Evolutionary conservation across 2,797 vertebrate genomes (phyloP), one percentile per base, ranked within the genome.

Genomic region (Sebastes itinus): DNA sequence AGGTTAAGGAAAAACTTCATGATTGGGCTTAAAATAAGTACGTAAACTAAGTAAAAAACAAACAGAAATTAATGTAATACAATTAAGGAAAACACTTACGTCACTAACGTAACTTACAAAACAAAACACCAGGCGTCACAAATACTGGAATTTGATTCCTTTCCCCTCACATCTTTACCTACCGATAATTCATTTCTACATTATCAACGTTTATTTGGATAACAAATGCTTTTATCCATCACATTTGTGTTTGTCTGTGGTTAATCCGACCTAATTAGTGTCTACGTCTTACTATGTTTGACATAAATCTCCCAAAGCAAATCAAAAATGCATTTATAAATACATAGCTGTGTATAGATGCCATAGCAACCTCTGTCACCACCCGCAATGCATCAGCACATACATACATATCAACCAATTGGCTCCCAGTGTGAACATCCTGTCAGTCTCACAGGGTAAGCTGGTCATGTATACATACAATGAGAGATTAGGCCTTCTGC

Each of bases 401-500:
- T 6, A 58, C 61, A 72, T 66, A 46, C 66, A 60, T 5, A 61
- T 73, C 72, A 74, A 63, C 62, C 75, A 63, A 33, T 55, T 52
- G 55, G 33, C 73, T 77, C 82, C 16, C 79, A 68, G 75, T 62
- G 60, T 75, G 83, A 89, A 63, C 79, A 66, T 65, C 62, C 72
- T 65, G 74, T 77, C 83, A 74, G 63, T 90, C 82, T 74, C 77
- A 60, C 63, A 22, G 81, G 52, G 75, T 82, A 78, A 83, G 10
- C 46, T 49, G 80, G 42, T 81, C 88, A 83, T 89, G 79, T 88
- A 82, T 80, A 81, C 85, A 78, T 81, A 82, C 84, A 89, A 62
- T 38, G 71, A 87, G 76, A 89, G 75, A 87, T 90, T 78, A 83
- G 82, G 65, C 77, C 75, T 81, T 79, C 77, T 72, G 54, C 7